Conservation (phyloP, 1,140 invertebrate species). For the Ladona fulva region DNA sequence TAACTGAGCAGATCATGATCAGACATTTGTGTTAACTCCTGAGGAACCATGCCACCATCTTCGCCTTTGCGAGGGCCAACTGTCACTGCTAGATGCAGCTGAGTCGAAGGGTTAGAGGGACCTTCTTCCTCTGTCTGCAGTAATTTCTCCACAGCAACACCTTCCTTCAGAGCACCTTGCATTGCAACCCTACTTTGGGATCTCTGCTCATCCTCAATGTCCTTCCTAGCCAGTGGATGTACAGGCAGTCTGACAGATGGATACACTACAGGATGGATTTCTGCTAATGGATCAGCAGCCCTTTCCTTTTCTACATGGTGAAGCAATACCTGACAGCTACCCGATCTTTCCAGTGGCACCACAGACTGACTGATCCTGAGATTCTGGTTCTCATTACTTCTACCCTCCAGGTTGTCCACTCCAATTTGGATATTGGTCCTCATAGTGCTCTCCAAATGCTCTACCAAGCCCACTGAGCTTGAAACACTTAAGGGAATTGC, state of each 20-base stretch:
- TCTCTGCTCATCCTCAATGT: background rate
- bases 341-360: no score
- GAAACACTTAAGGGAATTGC: background rate
- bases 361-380: no score
- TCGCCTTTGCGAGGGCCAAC: slow-evolving; percentile 26
- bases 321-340: no score
- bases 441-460: no score
- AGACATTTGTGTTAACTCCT: slow-evolving; percentile 68
- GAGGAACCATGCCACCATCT: slow-evolving; percentile 46
- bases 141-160: background rate
- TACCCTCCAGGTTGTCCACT: no score
- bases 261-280: background rate
- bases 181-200: background rate
- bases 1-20: slow-evolving; percentile 75
- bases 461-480: background rate
- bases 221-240: background rate
- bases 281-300: background rate
- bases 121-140: background rate
- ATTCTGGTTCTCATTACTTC: no score
- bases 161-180: background rate
- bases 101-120: background rate
- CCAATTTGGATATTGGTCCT: no score
- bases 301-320: no score
- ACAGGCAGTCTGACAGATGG: background rate
- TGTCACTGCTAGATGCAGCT: slow-evolving; percentile 19